Evolutionary conservation across 37 sponge, comb jelly and placozoan species (phyloP).

Genomic region (Agelas oroides): DNA sequence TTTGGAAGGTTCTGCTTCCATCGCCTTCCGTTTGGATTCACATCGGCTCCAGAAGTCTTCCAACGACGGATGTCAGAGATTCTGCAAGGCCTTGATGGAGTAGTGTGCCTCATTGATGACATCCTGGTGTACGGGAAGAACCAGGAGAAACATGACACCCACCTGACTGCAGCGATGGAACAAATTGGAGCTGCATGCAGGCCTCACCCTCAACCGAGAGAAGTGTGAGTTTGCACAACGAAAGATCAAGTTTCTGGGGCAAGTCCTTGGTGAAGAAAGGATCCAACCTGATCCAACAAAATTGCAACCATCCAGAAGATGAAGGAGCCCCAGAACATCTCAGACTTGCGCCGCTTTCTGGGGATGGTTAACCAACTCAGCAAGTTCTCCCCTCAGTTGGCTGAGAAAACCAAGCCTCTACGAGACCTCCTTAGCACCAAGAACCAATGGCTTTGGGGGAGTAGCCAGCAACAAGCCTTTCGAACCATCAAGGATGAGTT

Average conservation of each 20-base stretch:
- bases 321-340: constrained; percentile 9
- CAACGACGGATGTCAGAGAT: too few relatives aligned
- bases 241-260: constrained; percentile 28
- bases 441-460: constrained; percentile 21
- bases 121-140: constrained; percentile 36
- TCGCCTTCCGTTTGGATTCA: not conserved
- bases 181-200: too few relatives aligned
- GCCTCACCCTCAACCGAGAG: constrained; percentile 40
- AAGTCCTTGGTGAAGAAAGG: constrained; percentile 14
- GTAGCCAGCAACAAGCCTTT: constrained; percentile 18
- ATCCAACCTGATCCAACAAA: constrained; percentile 60
- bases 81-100: not conserved
- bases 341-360: constrained; percentile 32
- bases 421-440: constrained; percentile 33
- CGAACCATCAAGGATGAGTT: constrained; percentile 15
- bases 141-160: constrained; percentile 8
- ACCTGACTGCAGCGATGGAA: constrained; percentile 18
- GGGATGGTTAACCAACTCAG: constrained; percentile 52
- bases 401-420: constrained; percentile 20
- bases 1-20: constrained; percentile 60
- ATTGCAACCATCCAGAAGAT: too few relatives aligned
- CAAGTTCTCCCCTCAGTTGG: constrained; percentile 25
- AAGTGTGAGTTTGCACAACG: constrained; percentile 22
- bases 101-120: constrained; percentile 42
- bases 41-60: too few relatives aligned